Evolutionary conservation across 2,888 invertebrate species (phyloP).

Genomic region (Eristalis arbustorum): DNA sequence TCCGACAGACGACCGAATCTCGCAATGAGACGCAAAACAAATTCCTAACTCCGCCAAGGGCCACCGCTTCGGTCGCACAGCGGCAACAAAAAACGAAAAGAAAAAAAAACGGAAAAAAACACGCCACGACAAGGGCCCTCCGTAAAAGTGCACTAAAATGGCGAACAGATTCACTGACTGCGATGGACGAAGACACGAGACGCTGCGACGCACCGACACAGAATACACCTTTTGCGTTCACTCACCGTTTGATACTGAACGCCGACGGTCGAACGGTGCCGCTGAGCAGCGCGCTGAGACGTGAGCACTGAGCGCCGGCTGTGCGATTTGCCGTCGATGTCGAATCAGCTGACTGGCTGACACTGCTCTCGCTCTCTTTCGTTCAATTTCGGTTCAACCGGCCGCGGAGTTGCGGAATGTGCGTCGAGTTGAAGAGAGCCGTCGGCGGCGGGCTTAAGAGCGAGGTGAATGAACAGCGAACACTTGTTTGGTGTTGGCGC

Average conservation of each 20-base stretch:
- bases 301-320: slow-evolving; percentile 19
- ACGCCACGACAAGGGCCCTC: background rate
- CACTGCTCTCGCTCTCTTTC: background rate
- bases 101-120: slow-evolving; percentile 16
- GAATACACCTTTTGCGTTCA: slow-evolving; percentile 17
- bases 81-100: slow-evolving; percentile 2
- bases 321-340: background rate
- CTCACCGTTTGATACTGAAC: slow-evolving; percentile 64
- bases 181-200: slow-evolving; percentile 26
- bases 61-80: background rate
- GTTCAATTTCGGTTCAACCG: background rate
- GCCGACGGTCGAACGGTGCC: slow-evolving; percentile 19
- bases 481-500: slow-evolving; percentile 23
- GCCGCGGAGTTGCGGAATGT: slow-evolving; percentile 3
- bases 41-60: background rate
- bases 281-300: slow-evolving; percentile 9
- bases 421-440: slow-evolving; percentile 43
- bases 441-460: slow-evolving; percentile 12
- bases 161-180: slow-evolving; percentile 15
- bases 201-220: slow-evolving; percentile 22
- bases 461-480: slow-evolving; percentile 33
- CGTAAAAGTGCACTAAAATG: slow-evolving; percentile 29
- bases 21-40: background rate
- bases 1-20: slow-evolving; percentile 49
- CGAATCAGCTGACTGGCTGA: slow-evolving; percentile 37